These are phyloP conservation scores for Phalanger gymnotis DNA, from an alignment of 2,797 vertebrate species.

Conservation along the genomic window DNA sequence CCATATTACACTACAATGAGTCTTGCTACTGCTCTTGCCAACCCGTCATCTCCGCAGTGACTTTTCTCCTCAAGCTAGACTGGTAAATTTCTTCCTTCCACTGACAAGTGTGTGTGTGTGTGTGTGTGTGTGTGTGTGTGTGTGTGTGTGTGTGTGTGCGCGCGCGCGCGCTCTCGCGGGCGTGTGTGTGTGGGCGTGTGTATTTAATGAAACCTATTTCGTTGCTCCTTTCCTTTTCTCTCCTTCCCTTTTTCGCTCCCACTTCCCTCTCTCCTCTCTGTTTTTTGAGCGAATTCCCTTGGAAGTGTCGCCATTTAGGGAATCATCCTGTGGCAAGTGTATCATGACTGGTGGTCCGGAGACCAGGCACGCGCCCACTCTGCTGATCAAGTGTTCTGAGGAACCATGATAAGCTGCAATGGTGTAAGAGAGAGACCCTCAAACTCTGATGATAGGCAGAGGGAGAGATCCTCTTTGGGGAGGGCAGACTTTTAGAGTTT, in stretches of 20 bases:
- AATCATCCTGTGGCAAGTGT: conserved; percentile 60
- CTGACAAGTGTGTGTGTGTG: not conserved
- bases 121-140: not conserved
- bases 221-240: conserved; percentile 6
- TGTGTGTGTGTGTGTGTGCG: not conserved
- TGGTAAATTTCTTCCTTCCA: conserved; percentile 22
- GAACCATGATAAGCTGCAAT: conserved; percentile 74
- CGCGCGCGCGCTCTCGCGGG: not conserved
- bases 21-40: conserved; percentile 20
- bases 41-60: not conserved
- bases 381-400: conserved; percentile 67
- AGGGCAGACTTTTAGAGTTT: conserved; percentile 47
- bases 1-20: conserved; percentile 3
- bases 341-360: not conserved
- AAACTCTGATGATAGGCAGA: conserved; percentile 72
- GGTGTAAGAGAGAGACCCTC: conserved; percentile 64
- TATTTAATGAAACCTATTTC: not conserved
- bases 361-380: conserved; percentile 38
- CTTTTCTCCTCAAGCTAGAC: not conserved
- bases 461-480: conserved; percentile 61
- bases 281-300: not conserved
- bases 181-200: not conserved
- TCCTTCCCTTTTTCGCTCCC: conserved; percentile 22
- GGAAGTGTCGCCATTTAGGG: conserved; percentile 49
- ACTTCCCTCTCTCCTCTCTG: conserved; percentile 53